Conservation (phyloP, 1,140 invertebrate genomes). For the Trypoxylus dichotomus region DNA sequence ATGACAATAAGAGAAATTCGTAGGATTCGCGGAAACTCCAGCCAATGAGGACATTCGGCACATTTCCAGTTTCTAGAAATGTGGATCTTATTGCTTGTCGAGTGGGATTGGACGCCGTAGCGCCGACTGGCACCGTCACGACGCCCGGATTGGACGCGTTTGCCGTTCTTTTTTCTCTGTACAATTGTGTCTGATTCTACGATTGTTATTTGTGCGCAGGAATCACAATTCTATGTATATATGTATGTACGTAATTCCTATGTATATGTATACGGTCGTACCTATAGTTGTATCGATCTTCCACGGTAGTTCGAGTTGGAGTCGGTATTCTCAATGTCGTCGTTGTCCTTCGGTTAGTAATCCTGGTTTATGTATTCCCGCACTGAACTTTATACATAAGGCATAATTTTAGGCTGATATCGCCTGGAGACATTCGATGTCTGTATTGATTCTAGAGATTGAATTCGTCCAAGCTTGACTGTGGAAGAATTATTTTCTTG, state of each 20-base stretch:
- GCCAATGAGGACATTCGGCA: constrained; percentile 45
- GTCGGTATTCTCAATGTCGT: neutral
- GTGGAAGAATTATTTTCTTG: neutral
- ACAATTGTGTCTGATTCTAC: constrained; percentile 45
- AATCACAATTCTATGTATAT: constrained; percentile 23
- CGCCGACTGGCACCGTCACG: constrained; percentile 33
- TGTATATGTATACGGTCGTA: neutral
- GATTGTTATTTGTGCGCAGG: constrained; percentile 47
- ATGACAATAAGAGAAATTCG: constrained; percentile 49
- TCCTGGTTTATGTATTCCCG: constrained; percentile 5
- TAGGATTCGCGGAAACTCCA: constrained; percentile 45
- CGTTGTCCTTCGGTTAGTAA: neutral
- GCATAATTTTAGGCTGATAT: neutral
- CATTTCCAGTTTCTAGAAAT: constrained; percentile 46
- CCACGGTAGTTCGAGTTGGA: neutral
- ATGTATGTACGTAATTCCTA: neutral
- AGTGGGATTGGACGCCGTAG: constrained; percentile 40
- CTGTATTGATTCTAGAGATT: neutral
- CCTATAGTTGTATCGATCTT: constrained; percentile 6
- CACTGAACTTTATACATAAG: neutral
- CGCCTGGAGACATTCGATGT: neutral
- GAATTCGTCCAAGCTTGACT: neutral
- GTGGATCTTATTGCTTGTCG: constrained; percentile 46
- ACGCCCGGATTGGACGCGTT: constrained; percentile 37
- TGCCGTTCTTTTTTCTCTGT: constrained; percentile 41